Evolutionary conservation across 2,113 vertebrate species (phyloP).

Genomic region (Oophaga pumilio): DNA sequence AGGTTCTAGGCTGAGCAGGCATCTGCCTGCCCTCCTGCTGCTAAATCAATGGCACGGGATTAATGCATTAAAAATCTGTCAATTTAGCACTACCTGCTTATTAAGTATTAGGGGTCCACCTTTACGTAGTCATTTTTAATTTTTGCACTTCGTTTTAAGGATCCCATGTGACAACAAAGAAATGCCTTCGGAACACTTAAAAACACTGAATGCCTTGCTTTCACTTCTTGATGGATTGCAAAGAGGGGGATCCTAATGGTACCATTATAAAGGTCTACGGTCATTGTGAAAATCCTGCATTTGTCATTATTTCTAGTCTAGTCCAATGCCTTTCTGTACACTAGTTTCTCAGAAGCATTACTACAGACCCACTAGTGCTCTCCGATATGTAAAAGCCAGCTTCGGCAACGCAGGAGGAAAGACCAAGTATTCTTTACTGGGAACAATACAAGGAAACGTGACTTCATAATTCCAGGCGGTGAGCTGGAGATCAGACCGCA

Average conservation of each 20-base stretch:
- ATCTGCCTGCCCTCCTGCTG: conserved; percentile 92
- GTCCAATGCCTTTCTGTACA: neutral
- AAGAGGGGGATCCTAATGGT: neutral
- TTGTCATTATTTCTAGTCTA: neutral
- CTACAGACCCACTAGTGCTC: neutral
- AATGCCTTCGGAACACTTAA: neutral
- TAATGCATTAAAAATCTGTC: conserved; percentile 63
- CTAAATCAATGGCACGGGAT: conserved; percentile 81
- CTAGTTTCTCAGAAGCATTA: too few relatives aligned
- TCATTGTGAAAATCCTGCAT: neutral
- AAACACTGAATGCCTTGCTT: neutral
- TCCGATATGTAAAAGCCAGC: neutral
- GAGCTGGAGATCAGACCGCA: conserved; percentile 67
- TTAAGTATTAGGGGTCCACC: neutral
- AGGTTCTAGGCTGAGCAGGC: conserved; percentile 87
- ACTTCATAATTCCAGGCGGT: conserved; percentile 53
- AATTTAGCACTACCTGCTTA: conserved; percentile 5
- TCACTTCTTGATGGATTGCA: conserved; percentile 27
- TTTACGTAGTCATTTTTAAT: neutral
- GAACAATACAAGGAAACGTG: neutral
- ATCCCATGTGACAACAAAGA: neutral
- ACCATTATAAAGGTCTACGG: neutral
- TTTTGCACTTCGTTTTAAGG: neutral
- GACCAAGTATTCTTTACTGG: neutral
- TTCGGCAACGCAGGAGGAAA: neutral